Percentiles rank a stretch among this genome's conserved stretches.
These are phyloP conservation scores for Uria aalge DNA, from an alignment of 2,113 vertebrate genomes.

Conservation along the genomic window DNA sequence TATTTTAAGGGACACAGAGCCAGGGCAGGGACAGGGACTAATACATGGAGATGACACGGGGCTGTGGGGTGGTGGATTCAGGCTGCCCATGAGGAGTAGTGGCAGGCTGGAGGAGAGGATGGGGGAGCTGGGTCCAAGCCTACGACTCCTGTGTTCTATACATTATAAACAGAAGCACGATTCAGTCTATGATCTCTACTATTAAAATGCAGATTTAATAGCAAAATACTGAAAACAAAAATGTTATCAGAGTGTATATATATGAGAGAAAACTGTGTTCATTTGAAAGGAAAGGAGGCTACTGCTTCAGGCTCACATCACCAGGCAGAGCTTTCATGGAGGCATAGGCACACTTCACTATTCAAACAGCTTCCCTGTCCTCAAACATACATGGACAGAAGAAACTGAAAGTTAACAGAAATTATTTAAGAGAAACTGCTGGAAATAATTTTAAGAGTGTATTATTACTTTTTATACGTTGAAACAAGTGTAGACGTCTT, in stretches of 20 bases:
- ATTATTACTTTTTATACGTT: background rate
- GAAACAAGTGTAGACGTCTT: background rate
- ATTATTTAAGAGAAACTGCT: background rate
- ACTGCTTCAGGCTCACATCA: background rate
- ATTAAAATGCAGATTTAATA: background rate
- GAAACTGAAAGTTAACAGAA: background rate
- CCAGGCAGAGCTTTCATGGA: background rate
- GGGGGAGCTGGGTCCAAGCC: background rate
- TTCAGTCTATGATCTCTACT: background rate
- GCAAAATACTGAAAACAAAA: background rate
- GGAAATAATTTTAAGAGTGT: background rate
- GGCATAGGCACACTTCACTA: background rate
- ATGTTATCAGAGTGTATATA: background rate
- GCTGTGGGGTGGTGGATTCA: background rate
- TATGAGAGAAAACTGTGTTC: background rate
- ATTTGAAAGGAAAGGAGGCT: background rate
- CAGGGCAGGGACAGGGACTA: background rate
- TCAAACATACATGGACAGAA: background rate
- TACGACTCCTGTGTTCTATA: background rate
- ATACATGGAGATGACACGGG: no score
- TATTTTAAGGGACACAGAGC: background rate
- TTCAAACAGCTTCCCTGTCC: background rate
- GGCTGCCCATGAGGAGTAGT: background rate
- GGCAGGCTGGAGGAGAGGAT: accelerated
- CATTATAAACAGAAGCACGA: background rate